phyloP scores from a whole-genome alignment of 2,113 vertebrate genomes.

The Amblyornis subalaris region DNA sequence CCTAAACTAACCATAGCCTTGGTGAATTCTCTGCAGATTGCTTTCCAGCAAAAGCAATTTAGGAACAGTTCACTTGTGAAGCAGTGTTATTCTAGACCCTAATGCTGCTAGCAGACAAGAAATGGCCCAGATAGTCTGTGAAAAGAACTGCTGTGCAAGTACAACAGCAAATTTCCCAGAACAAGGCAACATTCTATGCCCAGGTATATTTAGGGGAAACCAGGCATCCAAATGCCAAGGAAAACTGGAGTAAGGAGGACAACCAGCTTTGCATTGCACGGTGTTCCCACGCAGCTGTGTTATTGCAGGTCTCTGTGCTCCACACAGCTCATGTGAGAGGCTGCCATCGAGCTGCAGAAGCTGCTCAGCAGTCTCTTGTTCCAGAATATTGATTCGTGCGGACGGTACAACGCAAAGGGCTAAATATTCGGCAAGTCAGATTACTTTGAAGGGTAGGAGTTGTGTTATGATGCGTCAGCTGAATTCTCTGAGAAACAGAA shows the following conservation, averaged over 20 bases:
- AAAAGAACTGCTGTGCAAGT: neutral
- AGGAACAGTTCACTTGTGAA: neutral
- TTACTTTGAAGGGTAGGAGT: neutral
- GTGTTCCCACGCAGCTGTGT: neutral
- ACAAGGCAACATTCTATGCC: neutral
- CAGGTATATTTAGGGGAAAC: neutral
- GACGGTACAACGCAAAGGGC: neutral
- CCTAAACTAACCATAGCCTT: neutral
- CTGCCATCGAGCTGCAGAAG: accelerated
- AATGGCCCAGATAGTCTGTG: neutral
- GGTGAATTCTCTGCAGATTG: neutral
- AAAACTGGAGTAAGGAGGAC: neutral
- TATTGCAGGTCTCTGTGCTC: neutral
- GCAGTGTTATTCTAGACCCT: neutral
- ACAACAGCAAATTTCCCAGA: neutral
- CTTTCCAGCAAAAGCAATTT: neutral
- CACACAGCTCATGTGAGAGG: neutral
- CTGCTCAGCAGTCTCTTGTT: neutral
- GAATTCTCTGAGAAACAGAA: neutral
- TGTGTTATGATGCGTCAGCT: neutral
- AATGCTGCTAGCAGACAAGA: neutral
- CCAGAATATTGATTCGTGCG: neutral
- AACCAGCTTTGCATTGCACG: neutral
- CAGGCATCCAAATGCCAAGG: neutral
- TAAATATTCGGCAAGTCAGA: neutral